These are phyloP conservation scores for Atethmia centrago DNA, from an alignment of 2,888 invertebrate genomes.

Conservation along the genomic window DNA sequence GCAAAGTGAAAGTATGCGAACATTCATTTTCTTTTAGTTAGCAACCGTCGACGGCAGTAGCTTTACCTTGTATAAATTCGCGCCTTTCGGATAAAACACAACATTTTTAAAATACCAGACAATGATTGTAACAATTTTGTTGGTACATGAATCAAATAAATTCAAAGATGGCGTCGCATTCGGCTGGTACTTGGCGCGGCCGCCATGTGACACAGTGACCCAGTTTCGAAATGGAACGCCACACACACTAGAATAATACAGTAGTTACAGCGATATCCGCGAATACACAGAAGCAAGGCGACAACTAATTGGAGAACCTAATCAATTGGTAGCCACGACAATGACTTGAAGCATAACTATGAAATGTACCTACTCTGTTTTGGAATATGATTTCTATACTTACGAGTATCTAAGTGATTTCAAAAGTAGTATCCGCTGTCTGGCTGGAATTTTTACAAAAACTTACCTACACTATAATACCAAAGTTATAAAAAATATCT, in stretches of 20 bases:
- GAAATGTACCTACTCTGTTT: background rate
- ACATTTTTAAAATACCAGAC: constrained; percentile 38
- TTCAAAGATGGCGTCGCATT: constrained; percentile 88
- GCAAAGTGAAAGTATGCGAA: constrained; percentile 85
- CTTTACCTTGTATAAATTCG: constrained; percentile 64
- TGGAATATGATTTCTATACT: background rate
- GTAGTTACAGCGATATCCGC: constrained; percentile 75
- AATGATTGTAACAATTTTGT: constrained; percentile 66
- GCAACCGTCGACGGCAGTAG: constrained; percentile 55
- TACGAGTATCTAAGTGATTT: constrained; percentile 54
- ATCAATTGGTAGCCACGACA: constrained; percentile 67
- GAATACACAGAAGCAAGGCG: constrained; percentile 71
- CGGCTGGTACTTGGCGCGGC: constrained; percentile 85
- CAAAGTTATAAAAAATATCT: background rate
- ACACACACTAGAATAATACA: constrained; percentile 84
- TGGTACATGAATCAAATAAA: constrained; percentile 83
- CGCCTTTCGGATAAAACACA: constrained; percentile 36
- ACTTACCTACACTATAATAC: background rate
- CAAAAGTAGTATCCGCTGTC: background rate
- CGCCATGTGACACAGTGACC: constrained; percentile 89
- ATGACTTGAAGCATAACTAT: constrained; percentile 6
- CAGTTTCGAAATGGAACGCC: constrained; percentile 89
- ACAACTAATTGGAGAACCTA: constrained; percentile 75
- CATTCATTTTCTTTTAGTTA: constrained; percentile 80
- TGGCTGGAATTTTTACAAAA: background rate